Conservation (phyloP, 2,797 vertebrate genomes). For the Betta splendens region DNA sequence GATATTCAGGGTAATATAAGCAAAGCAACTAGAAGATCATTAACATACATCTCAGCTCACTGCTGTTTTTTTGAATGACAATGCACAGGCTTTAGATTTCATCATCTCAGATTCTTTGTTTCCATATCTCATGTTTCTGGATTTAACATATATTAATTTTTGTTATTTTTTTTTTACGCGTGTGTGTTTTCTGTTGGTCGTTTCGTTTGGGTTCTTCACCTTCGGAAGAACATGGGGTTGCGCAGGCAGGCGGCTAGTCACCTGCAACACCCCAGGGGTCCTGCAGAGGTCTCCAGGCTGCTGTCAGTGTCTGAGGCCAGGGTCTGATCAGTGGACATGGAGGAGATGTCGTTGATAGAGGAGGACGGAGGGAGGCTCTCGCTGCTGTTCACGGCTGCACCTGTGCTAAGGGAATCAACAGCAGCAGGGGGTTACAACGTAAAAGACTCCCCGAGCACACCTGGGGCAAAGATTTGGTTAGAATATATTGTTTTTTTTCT, state of each 20-base stretch:
- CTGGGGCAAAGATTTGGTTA: neutral
- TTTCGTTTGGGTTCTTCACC: constrained; percentile 81
- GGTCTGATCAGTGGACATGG: constrained; percentile 99
- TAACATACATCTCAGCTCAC: constrained; percentile 90
- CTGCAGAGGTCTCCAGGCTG: constrained; percentile 99
- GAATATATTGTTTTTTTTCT: no score
- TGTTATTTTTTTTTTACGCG: constrained; percentile 43
- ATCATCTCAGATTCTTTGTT: constrained; percentile 64
- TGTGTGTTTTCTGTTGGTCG: constrained; percentile 38
- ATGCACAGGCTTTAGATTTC: constrained; percentile 88
- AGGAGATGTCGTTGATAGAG: constrained; percentile 99
- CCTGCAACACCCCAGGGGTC: constrained; percentile 99
- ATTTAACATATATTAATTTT: constrained; percentile 58
- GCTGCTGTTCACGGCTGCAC: constrained; percentile 99
- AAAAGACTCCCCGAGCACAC: constrained; percentile 57
- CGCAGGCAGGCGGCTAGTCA: constrained; percentile 99
- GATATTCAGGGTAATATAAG: constrained; percentile 88
- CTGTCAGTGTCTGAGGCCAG: constrained; percentile 99
- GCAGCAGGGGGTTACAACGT: constrained; percentile 90
- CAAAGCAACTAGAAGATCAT: constrained; percentile 94
- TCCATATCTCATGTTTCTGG: constrained; percentile 72
- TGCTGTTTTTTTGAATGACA: constrained; percentile 82
- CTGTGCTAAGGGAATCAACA: constrained; percentile 99
- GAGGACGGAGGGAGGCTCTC: constrained; percentile 99
- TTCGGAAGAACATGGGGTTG: constrained; percentile 98